Evolutionary conservation across 2,797 vertebrate genomes (phyloP), one percentile per base, ranked within the genome.

Genomic region (Oreonectes daqikongensis): DNA sequence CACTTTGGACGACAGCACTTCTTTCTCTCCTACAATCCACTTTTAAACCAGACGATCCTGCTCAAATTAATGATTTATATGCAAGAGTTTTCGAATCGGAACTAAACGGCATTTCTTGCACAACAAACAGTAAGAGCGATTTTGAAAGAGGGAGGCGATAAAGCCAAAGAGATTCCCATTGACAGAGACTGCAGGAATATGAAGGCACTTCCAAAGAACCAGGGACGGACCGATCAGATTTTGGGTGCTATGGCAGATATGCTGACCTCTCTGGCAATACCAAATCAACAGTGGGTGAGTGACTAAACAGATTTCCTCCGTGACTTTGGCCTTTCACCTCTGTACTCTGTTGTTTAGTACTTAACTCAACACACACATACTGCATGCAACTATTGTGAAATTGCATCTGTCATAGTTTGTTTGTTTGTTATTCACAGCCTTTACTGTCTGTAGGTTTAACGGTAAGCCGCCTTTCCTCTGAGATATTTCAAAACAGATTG

Each of bases 241-340:
- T 89, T 96, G 79, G 96, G 95, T 84, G 95, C 95, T 80, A 96
- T 96, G 93, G 95, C 94, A 24, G 95, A 96, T 67, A 90, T 96
- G 90, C 91, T 97, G 65, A 95, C 94, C 63, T 95, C 95, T 52
- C 89, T 96, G 89, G 94, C 94, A 65, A 87, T 96, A 82, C 95
- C 95, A 79, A 93, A 87, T 86, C 94, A 94, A 81, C 93, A 93
- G 82, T 94, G 94, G 95, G 95, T 96, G 90, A 95, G 95, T 91
- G 83, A 79, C 61, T 53, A 24, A 32, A 40, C 26, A 69, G 65
- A 50, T 50, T 70, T 55, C 32, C 44, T 28, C n/a, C n/a, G 17
- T 57, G 38, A 22, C 60, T 15, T 40, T 53, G 38, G n/a, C 61
- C 40, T 48, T 77, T 70, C 72, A 68, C 28, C 32, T 68, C 32